These are phyloP conservation scores for Sinodicranocentrus sp. DNA, from an alignment of 2,888 invertebrate genomes.

Conservation along the genomic window DNA sequence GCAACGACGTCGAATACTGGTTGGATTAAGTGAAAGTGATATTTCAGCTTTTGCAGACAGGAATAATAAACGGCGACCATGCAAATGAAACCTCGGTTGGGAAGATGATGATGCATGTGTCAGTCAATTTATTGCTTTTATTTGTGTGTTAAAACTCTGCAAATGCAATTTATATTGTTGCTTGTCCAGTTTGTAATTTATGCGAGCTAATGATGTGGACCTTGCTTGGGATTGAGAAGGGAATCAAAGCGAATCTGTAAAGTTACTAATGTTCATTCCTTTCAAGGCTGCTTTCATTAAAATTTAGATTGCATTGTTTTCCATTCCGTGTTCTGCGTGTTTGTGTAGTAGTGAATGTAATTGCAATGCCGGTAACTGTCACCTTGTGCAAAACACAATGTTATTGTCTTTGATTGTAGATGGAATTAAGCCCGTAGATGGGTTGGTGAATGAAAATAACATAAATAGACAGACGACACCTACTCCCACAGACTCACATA, in stretches of 20 bases:
- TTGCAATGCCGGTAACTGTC: slow-evolving; percentile 18
- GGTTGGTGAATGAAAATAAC: slow-evolving; percentile 50
- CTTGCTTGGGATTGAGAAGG: slow-evolving; percentile 6
- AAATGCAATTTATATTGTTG: slow-evolving; percentile 26
- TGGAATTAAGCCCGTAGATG: slow-evolving; percentile 59
- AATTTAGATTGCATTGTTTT: neutral
- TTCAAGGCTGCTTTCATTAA: slow-evolving; percentile 13
- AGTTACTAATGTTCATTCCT: neutral
- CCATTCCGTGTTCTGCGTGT: too few species aligned
- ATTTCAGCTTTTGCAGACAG: slow-evolving; percentile 39
- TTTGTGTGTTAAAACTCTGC: neutral
- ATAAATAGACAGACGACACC: slow-evolving; percentile 48
- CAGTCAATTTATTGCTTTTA: neutral
- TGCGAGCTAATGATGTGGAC: neutral
- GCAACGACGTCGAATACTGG: neutral
- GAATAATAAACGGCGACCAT: slow-evolving; percentile 13
- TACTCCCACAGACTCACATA: slow-evolving; percentile 21
- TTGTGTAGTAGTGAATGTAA: neutral
- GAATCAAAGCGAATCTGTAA: neutral
- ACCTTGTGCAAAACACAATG: slow-evolving; percentile 16
- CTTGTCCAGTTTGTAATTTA: slow-evolving; percentile 49
- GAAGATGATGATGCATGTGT: neutral
- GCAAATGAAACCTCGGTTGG: slow-evolving; percentile 9
- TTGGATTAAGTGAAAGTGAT: slow-evolving; percentile 44
- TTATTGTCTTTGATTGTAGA: slow-evolving; percentile 58